Base-by-base conservation (phyloP, 1,140 invertebrate genomes). In the Riptortus pedestris region DNA sequence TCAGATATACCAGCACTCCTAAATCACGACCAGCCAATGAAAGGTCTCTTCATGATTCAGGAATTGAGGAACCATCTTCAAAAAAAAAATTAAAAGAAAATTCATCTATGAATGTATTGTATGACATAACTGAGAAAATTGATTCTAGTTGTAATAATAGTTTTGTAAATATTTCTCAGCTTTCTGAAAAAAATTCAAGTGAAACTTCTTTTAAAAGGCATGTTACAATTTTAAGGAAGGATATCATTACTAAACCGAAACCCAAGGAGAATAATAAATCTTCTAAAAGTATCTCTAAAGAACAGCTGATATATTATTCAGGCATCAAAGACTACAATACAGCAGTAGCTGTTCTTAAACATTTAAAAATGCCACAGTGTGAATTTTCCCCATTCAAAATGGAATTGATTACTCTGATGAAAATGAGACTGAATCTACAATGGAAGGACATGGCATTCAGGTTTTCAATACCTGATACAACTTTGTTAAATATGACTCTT, bases 341-440 rank as follows among this genome's bases (percentile, higher is more conserved):
- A 24, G 51, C 51, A 18, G 16, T 55, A 16, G 51, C 20, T 26
- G 12, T 55, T 9, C 24, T 55, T 12, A 55, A 55, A 26, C 51
- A 55, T 14, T 16, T 55, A 24, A 55, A 55, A 55, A 55, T 55
- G 51, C 51, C 51, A 24, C 22, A 55, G 14, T 22, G 51, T 26
- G 24, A 55, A 55, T 20, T 55, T 9, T 55, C 51, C 16, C 16
- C 18, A 24, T 55, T 55, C 26, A 55, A 55, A 24, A 55, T 55
- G 51, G 51, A 55, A 55, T 55, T 55, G 3, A 55, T 55, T 12
- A 24, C 51, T 26, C 51, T 55, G 2, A 55, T 55, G 51, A 55
- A 55, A 55, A 24, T 55, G 2, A 2, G 51, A 0, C 51, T 55
- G 16, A 24, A 55, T 55, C 51, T 55, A 24, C 51, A 18, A 16